phyloP scores from a whole-genome alignment of 2,797 vertebrate species.

The Limosa lapponica region DNA sequence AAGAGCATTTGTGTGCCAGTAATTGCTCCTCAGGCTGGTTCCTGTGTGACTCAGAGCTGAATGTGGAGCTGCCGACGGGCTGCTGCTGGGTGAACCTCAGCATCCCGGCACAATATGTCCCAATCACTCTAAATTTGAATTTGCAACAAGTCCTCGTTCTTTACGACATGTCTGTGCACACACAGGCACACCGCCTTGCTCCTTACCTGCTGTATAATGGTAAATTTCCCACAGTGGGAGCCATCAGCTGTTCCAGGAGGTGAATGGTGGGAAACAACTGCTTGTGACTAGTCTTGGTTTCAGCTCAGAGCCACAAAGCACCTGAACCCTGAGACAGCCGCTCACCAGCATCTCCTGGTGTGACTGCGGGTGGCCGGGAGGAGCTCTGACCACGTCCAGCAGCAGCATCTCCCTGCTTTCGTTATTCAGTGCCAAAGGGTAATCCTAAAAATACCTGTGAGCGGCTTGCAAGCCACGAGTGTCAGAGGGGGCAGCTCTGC shows the following conservation, averaged over 20 bases:
- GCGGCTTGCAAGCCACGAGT: background rate
- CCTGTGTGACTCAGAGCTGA: conserved; percentile 27
- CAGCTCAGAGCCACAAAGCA: background rate
- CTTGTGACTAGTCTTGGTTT: background rate
- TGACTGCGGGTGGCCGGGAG: fast-evolving
- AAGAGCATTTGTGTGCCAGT: background rate
- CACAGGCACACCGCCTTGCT: fast-evolving
- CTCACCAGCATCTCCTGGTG: background rate
- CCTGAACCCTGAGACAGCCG: background rate
- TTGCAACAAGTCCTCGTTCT: background rate
- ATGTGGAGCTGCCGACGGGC: background rate
- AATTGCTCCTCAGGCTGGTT: conserved; percentile 21
- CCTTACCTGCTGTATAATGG: background rate
- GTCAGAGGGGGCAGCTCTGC: background rate
- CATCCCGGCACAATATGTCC: background rate
- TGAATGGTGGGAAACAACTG: background rate
- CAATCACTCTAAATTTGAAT: background rate
- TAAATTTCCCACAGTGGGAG: background rate
- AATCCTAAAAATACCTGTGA: background rate
- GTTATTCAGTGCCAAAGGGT: background rate
- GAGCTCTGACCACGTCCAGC: background rate
- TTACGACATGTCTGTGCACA: background rate
- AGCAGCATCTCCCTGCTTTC: background rate
- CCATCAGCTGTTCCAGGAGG: background rate
- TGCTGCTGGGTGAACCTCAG: background rate